Base-by-base conservation (phyloP, 2,888 invertebrate species). In the Drosophila fulvimacula region DNA sequence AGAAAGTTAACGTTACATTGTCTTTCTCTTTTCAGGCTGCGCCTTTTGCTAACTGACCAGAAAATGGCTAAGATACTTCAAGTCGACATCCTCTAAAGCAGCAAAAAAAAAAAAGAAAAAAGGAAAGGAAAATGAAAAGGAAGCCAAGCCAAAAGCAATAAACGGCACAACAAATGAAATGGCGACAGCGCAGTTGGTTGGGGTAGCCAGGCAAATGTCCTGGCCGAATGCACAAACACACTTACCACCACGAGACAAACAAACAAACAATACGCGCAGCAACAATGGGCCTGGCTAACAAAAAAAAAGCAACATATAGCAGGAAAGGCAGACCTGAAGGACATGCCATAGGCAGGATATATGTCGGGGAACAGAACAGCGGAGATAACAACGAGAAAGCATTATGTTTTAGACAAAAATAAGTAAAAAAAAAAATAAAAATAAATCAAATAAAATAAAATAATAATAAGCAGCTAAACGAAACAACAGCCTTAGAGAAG, bases 31-130 rank as follows among this genome's bases (percentile, higher is more conserved):
- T 49, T 36, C 30, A 24, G n/a, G 7, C 15, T 55, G 53, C 17
- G 42, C 32, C 42, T 39, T 42, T 55, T 34, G 46, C 61, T 65
- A 71, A 82, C 61, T 85, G 86, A 82, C 78, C 86, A 82, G 71
- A 64, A 88, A 86, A 82, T 86, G 86, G 81, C 78, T 63, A 76
- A 88, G 74, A 84, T 81, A 81, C 84, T 81, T 88, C 73, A 81
- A 75, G 82, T 71, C 61, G 61, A 83, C 81, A 70, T 83, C 67
- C 76, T 75, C 56, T 60, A 57, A 44, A 34, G 27, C 15, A 27
- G 27, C 30, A 55, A 30, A 30, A 30, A 30, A 30, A 30, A 3
- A 19, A 21, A 42, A 42, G 21, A 13, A 42, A 13, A 42, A 42
- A 13, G 21, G 30, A 24, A 62, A 48, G 11, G 60, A 49, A 52